These are phyloP conservation scores for Drosophila parabipectinata DNA, from an alignment of 1,140 invertebrate species.

Conservation along the genomic window DNA sequence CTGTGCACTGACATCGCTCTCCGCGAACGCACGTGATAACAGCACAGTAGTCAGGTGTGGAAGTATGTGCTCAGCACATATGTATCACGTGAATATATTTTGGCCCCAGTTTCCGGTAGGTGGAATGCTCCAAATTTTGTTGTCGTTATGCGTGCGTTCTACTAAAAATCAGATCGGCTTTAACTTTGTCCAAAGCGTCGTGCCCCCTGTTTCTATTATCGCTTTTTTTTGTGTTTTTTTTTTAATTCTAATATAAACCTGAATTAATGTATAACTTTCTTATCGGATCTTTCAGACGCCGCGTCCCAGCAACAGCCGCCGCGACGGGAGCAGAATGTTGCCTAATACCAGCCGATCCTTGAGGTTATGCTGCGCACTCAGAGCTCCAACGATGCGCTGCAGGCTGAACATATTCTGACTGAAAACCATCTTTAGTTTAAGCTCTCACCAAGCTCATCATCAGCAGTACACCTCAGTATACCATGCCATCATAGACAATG, in stretches of 20 bases:
- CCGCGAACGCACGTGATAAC: constrained; percentile 56
- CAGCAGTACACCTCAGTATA: not conserved
- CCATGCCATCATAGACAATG: not conserved
- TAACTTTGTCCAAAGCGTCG: constrained; percentile 8
- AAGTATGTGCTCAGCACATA: not conserved
- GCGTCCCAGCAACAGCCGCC: constrained; percentile 14
- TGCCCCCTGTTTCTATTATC: constrained; percentile 7
- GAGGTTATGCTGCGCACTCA: constrained; percentile 52
- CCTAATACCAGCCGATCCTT: constrained; percentile 66
- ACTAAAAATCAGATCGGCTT: constrained; percentile 18
- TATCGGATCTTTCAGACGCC: constrained; percentile 43
- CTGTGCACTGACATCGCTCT: constrained; percentile 67
- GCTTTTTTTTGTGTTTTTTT: constrained; percentile 6
- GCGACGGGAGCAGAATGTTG: constrained; percentile 13
- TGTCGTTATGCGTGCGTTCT: constrained; percentile 25
- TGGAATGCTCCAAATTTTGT: constrained; percentile 48
- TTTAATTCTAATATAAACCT: not conserved
- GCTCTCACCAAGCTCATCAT: constrained; percentile 24
- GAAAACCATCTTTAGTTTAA: constrained; percentile 76
- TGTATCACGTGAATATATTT: constrained; percentile 7
- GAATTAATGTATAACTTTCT: not conserved
- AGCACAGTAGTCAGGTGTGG: not conserved
- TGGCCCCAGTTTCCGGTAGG: constrained; percentile 40
- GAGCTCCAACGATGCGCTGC: constrained; percentile 29
- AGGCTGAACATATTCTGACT: constrained; percentile 65